phyloP scores from a whole-genome alignment of 23 tunicate species.

The Trididemnum miniatum region DNA sequence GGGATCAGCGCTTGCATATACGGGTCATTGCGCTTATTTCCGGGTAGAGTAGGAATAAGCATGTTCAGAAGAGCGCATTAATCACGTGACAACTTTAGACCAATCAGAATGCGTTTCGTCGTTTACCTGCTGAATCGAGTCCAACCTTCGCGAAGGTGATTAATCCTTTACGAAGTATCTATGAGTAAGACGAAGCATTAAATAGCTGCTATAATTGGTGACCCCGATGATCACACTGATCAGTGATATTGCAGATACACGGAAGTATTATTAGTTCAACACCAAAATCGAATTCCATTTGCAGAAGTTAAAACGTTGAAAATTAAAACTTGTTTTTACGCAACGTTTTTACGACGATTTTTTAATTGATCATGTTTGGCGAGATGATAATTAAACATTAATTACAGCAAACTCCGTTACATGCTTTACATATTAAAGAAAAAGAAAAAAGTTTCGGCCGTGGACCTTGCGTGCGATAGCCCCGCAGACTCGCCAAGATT shows the following conservation, averaged over 20 bases:
- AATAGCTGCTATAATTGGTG: too few species aligned
- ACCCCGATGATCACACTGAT: too few species aligned
- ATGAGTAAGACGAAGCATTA: too few species aligned
- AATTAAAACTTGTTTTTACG: too few species aligned
- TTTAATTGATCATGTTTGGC: background rate
- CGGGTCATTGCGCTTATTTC: slow-evolving; percentile 11
- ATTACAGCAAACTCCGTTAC: background rate
- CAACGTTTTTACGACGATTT: background rate
- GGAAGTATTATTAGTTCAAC: too few species aligned
- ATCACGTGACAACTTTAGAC: background rate
- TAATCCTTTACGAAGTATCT: too few species aligned
- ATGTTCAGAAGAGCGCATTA: background rate
- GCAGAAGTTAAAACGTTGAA: too few species aligned
- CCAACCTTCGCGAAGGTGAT: too few species aligned
- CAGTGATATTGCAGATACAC: too few species aligned
- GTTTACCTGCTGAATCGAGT: too few species aligned
- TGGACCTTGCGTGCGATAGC: slow-evolving; percentile 17
- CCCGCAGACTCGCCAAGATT: slow-evolving; percentile 27
- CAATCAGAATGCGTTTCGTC: background rate
- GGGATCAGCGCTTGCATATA: background rate
- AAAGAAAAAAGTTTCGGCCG: background rate
- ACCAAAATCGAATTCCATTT: too few species aligned
- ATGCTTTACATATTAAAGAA: slow-evolving; percentile 14
- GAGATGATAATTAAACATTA: background rate
- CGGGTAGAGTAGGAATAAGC: background rate